A percentile compares a stretch with the other conserved stretches of the same genome.
These are phyloP conservation scores for Acipenser ruthenus DNA, from an alignment of 2,797 vertebrate species.

Conservation along the genomic window DNA sequence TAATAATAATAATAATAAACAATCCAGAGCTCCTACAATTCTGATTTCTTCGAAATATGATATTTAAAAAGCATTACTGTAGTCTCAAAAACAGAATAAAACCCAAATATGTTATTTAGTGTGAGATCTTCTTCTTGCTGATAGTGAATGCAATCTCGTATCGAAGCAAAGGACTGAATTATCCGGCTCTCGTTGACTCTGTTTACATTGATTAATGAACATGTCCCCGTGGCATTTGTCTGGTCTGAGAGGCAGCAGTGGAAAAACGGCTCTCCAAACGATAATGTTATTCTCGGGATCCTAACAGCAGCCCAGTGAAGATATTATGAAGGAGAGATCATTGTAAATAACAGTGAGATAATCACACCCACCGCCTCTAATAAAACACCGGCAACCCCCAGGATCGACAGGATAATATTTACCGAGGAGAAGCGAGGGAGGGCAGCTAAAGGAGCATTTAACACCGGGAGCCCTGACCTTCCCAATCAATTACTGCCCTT, in stretches of 20 bases:
- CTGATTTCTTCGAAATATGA: too few relatives aligned
- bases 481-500: constrained; percentile 31
- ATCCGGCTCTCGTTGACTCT: constrained; percentile 16
- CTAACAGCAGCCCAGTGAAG: constrained; percentile 13
- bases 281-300: constrained; percentile 13
- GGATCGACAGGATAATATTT: constrained; percentile 36
- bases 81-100: background rate
- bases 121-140: constrained; percentile 3
- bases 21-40: too few relatives aligned
- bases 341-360: constrained; percentile 37
- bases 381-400: constrained; percentile 33
- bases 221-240: constrained; percentile 25
- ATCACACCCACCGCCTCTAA: constrained; percentile 32
- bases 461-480: constrained; percentile 27
- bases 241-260: constrained; percentile 11
- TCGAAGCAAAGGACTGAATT: constrained; percentile 4
- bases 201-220: constrained; percentile 31
- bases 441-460: constrained; percentile 22
- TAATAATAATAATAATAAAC: background rate
- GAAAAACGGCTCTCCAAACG: constrained; percentile 6
- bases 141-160: background rate
- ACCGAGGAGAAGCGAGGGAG: constrained; percentile 24
- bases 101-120: background rate
- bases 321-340: constrained; percentile 28
- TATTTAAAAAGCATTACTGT: too few relatives aligned